These are phyloP conservation scores for Erinaceus europaeus DNA, from an alignment of 2,113 vertebrate genomes.

Conservation along the genomic window DNA sequence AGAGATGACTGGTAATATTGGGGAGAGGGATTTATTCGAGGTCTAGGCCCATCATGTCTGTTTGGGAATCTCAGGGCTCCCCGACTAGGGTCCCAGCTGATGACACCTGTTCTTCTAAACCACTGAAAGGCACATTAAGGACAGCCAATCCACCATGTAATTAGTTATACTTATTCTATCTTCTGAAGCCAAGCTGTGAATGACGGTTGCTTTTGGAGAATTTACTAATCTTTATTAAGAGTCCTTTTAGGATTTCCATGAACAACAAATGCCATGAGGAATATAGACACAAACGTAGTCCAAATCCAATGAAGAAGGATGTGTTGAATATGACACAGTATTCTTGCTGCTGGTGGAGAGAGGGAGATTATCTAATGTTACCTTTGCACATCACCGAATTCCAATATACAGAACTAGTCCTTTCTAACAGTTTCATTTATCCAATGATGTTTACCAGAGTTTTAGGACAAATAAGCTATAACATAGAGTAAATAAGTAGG, in stretches of 20 bases:
- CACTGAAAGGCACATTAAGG: background rate
- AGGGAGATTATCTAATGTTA: background rate
- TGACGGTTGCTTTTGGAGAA: background rate
- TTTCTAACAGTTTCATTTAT: background rate
- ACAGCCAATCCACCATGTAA: background rate
- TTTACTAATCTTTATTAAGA: background rate
- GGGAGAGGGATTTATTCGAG: no score
- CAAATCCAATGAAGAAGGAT: background rate
- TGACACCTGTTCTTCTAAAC: background rate
- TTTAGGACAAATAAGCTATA: conserved; percentile 1
- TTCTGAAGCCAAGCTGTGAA: background rate
- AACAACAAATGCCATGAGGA: background rate
- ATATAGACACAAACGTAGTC: background rate
- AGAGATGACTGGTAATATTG: no score
- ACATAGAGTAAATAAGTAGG: background rate
- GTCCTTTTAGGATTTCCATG: background rate
- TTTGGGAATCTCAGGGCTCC: no score
- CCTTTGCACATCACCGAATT: background rate
- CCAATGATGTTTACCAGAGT: background rate
- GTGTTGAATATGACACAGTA: background rate
- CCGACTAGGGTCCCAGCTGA: no score
- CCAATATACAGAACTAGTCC: background rate
- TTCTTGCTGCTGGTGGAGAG: background rate
- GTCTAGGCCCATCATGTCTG: no score
- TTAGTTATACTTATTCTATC: background rate